These are phyloP conservation scores for Peribatodes rhomboidaria DNA, from an alignment of 2,888 invertebrate genomes.

Conservation along the genomic window DNA sequence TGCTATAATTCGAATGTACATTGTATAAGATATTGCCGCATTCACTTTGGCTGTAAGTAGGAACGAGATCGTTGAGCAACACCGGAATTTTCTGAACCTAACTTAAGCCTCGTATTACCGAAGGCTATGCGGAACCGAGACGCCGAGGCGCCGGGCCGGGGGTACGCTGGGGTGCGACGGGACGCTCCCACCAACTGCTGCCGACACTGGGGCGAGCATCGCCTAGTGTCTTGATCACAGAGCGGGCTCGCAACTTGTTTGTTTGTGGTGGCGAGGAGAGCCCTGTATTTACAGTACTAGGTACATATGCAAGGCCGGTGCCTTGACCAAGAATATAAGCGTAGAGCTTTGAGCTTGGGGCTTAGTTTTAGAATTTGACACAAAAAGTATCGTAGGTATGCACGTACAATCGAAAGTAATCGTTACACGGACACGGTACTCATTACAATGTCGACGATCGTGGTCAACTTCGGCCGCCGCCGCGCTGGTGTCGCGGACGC, in stretches of 20 bases:
- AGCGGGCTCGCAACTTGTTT: background rate
- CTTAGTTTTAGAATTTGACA: no score
- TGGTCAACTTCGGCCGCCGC: no score
- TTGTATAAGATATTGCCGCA: background rate
- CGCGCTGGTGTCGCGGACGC: background rate
- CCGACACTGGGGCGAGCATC: background rate
- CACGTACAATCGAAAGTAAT: no score
- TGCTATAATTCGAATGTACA: no score
- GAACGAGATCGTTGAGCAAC: constrained; percentile 6
- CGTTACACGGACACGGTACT: no score
- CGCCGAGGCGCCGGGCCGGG: constrained; percentile 17
- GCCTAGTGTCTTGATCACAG: background rate
- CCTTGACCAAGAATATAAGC: no score
- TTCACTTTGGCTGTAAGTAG: background rate
- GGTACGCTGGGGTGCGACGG: background rate
- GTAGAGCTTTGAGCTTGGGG: no score
- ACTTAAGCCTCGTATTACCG: constrained; percentile 8
- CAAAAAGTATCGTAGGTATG: no score
- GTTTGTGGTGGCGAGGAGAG: background rate
- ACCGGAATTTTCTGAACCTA: background rate
- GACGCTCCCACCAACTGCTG: background rate
- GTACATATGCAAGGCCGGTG: no score
- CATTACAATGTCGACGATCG: no score
- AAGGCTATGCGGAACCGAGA: constrained; percentile 2
- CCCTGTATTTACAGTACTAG: background rate